A percentile compares a stretch with the other conserved stretches of the same genome.
Conservation (phyloP, 2,888 invertebrate species). For the Hypselothyrea guttata region DNA sequence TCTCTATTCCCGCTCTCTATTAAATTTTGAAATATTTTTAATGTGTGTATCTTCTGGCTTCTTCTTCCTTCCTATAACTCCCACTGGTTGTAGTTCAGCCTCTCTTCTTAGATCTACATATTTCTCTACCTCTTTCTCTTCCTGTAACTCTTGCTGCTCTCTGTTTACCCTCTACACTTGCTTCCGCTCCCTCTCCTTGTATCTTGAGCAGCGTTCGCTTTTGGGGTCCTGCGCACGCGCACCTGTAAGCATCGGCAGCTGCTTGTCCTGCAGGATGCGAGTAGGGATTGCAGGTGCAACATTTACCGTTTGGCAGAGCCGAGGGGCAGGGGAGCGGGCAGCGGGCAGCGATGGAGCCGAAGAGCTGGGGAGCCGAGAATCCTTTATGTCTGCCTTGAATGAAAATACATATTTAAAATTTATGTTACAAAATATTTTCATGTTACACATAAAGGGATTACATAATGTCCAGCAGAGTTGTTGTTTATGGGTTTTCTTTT, state of each 20-base stretch:
- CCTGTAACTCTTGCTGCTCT: too few relatives aligned
- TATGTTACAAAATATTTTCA: conserved; percentile 70
- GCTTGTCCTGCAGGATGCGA: conserved; percentile 55
- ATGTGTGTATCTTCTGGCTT: too few relatives aligned
- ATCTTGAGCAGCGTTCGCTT: too few relatives aligned
- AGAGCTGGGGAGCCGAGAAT: conserved; percentile 9
- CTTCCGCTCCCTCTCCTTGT: background rate
- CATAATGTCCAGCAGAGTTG: conserved; percentile 8
- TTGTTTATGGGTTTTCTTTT: conserved; percentile 23
- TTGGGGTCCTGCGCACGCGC: conserved; percentile 62
- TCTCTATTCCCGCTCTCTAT: too few relatives aligned
- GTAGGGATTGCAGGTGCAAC: conserved; percentile 67
- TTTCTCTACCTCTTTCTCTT: too few relatives aligned
- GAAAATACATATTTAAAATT: conserved; percentile 56
- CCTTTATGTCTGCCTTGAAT: conserved; percentile 17
- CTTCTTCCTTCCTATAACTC: too few relatives aligned
- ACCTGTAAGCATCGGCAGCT: conserved; percentile 65
- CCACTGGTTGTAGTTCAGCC: too few relatives aligned
- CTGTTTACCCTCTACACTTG: too few relatives aligned
- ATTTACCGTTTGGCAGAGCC: conserved; percentile 65
- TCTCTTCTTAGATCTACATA: too few relatives aligned
- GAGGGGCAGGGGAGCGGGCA: conserved; percentile 15
- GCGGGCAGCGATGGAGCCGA: background rate
- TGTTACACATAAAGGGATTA: conserved; percentile 39
- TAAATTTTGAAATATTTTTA: too few relatives aligned